Evolutionary conservation across 2,113 vertebrate genomes (phyloP).

Genomic region (Coptodon rendalli): DNA sequence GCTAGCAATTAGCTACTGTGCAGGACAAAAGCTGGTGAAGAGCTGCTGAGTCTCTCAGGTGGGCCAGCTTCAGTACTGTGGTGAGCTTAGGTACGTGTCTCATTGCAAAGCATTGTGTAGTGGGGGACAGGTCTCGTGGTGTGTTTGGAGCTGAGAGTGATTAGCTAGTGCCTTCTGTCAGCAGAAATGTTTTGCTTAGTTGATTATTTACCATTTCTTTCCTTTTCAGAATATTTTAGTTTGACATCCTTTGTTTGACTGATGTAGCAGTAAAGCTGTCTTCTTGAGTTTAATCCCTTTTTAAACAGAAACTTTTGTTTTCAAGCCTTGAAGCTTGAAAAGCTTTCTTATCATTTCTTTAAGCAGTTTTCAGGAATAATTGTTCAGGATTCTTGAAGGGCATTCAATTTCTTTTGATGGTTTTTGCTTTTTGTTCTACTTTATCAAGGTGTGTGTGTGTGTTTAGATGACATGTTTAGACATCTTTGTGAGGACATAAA

Average conservation of each 20-base stretch:
- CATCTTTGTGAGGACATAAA: neutral
- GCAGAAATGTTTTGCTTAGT: neutral
- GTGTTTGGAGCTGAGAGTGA: neutral
- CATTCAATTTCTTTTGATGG: neutral
- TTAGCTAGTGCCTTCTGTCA: neutral
- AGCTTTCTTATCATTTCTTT: neutral
- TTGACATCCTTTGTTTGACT: neutral
- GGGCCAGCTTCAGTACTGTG: neutral
- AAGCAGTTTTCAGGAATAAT: neutral
- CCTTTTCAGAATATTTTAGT: neutral
- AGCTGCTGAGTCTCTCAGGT: neutral
- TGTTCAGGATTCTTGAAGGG: neutral
- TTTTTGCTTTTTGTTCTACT: neutral
- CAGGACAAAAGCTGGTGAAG: neutral
- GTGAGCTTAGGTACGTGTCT: neutral
- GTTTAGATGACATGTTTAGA: neutral
- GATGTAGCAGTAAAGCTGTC: neutral
- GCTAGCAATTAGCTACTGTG: neutral
- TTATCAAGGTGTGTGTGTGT: neutral
- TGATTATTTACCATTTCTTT: neutral
- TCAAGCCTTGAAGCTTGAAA: neutral
- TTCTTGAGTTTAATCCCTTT: neutral
- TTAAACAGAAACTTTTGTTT: neutral
- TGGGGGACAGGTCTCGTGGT: neutral
- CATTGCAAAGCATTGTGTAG: neutral